phyloP scores from a whole-genome alignment of 2,888 invertebrate species.

The Drosophila neonasuta region DNA sequence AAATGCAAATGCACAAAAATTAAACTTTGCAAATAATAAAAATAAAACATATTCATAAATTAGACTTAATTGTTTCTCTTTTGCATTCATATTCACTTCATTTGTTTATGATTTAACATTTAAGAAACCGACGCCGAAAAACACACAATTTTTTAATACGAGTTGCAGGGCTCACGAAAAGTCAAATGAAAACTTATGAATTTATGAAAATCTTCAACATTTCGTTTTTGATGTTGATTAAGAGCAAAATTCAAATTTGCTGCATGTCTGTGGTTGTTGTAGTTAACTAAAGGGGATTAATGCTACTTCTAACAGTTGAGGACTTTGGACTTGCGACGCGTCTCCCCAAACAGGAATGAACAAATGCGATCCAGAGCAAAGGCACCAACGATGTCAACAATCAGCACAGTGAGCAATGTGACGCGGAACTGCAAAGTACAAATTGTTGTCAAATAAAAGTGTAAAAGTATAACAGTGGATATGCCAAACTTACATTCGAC shows the following conservation, averaged over 20 bases:
- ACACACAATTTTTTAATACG: slow-evolving; percentile 27
- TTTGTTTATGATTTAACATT: slow-evolving; percentile 20
- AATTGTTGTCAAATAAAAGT: slow-evolving; percentile 46
- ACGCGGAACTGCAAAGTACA: slow-evolving; percentile 89
- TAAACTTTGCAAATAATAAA: slow-evolving; percentile 14
- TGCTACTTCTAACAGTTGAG: slow-evolving; percentile 58
- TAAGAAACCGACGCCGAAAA: slow-evolving; percentile 61
- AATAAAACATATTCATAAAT: slow-evolving; percentile 23
- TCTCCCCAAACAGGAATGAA: slow-evolving; percentile 93
- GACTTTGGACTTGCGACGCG: slow-evolving; percentile 83
- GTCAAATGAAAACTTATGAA: slow-evolving; percentile 13
- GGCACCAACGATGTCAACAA: slow-evolving; percentile 93
- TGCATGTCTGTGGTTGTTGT: slow-evolving; percentile 7
- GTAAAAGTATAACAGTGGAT: not conserved
- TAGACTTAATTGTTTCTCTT: slow-evolving; percentile 17
- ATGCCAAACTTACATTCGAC: slow-evolving; percentile 87
- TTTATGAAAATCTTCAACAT: slow-evolving; percentile 15
- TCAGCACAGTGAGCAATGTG: slow-evolving; percentile 90
- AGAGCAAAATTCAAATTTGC: slow-evolving; percentile 15
- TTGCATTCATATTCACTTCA: not conserved
- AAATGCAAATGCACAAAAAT: slow-evolving; percentile 24
- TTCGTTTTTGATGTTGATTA: not conserved
- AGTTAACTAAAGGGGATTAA: slow-evolving; percentile 1
- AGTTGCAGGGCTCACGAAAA: slow-evolving; percentile 25
- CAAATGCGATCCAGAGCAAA: slow-evolving; percentile 93